These are phyloP conservation scores for Cosmia pyralina DNA, from an alignment of 2,888 invertebrate species.

Conservation along the genomic window DNA sequence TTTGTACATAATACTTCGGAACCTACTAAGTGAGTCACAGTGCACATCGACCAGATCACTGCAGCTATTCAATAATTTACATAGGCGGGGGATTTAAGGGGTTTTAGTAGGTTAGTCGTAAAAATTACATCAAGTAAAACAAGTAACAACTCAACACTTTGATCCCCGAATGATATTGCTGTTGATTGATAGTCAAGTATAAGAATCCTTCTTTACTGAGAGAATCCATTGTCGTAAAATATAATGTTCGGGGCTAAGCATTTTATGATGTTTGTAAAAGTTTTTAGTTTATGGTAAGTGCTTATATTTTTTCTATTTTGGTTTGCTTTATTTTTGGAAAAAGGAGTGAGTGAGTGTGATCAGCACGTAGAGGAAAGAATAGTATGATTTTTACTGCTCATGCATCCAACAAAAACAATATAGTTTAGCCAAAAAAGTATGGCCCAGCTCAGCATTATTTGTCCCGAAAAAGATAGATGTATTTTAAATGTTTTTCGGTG, in stretches of 20 bases:
- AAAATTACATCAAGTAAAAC: constrained; percentile 9
- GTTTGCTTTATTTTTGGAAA: background rate
- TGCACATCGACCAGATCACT: no score
- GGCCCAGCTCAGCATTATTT: background rate
- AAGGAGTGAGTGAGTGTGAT: background rate
- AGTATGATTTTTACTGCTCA: background rate
- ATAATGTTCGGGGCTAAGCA: background rate
- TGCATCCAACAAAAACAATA: background rate
- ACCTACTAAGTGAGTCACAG: no score
- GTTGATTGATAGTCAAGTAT: background rate
- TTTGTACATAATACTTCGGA: no score
- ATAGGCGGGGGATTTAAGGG: no score
- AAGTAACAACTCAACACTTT: constrained; percentile 2
- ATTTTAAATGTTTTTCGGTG: no score
- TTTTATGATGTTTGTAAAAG: constrained; percentile 27
- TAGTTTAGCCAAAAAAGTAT: background rate
- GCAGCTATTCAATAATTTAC: no score
- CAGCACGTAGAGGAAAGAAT: background rate
- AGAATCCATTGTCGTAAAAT: constrained; percentile 27
- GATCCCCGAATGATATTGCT: background rate
- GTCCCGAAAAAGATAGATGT: background rate
- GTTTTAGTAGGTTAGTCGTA: constrained; percentile 8
- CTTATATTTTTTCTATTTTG: constrained; percentile 11
- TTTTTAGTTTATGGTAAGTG: background rate
- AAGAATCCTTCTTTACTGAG: background rate